A percentile compares a stretch with the other conserved stretches of the same genome.
Conservation (phyloP, 2,113 vertebrate genomes). For the Noctilio leporinus region DNA sequence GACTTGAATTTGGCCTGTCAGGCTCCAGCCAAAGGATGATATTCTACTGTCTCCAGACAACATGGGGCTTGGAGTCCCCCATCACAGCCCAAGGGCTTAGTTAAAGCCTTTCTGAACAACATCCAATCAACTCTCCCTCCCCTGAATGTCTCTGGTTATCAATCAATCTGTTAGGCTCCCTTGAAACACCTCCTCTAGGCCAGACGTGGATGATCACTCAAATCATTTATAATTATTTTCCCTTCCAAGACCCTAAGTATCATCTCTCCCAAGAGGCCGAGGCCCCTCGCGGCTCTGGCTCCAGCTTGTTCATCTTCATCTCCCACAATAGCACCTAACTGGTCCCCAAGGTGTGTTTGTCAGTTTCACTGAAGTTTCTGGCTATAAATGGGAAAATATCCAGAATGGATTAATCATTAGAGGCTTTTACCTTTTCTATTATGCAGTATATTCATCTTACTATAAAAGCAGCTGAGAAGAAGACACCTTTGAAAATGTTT, state of each 20-base stretch:
- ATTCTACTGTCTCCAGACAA: neutral
- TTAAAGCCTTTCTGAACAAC: neutral
- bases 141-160: neutral
- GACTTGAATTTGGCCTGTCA: neutral
- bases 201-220: neutral
- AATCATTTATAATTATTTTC: conserved; percentile 21
- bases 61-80: rapidly evolving
- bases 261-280: neutral
- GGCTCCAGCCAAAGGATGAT: neutral
- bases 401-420: neutral
- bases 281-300: rapidly evolving
- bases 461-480: neutral
- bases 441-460: neutral
- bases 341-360: neutral
- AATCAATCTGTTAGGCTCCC: neutral
- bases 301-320: neutral
- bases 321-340: neutral
- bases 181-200: neutral
- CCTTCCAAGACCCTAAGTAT: neutral
- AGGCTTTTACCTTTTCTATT: neutral
- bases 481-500: neutral
- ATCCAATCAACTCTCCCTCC: neutral
- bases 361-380: conserved; percentile 36
- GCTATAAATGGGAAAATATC: conserved; percentile 35
- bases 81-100: neutral